Conservation (phyloP, 2,113 vertebrate genomes). For the Poeciliopsis retropinna region DNA sequence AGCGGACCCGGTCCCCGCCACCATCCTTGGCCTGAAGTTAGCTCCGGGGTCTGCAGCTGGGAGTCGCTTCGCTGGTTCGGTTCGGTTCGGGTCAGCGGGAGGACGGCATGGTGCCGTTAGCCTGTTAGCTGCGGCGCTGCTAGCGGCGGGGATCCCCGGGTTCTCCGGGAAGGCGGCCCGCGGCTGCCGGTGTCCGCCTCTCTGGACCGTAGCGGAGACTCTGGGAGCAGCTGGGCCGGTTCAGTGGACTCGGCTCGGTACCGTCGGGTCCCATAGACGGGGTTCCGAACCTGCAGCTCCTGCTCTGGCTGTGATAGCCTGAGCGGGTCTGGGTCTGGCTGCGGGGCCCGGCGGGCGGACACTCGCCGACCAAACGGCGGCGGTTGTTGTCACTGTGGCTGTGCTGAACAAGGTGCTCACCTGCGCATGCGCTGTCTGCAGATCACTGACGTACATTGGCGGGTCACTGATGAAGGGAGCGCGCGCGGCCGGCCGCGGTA, state of each 20-base stretch:
- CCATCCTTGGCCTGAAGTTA: slow-evolving; percentile 61
- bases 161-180: background rate
- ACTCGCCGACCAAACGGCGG: slow-evolving; percentile 6
- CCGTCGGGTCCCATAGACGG: background rate
- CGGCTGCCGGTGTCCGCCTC: background rate
- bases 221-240: background rate
- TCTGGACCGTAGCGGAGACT: background rate
- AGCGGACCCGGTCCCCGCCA: slow-evolving; percentile 41
- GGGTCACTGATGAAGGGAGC: background rate
- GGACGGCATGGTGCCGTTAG: slow-evolving; percentile 15
- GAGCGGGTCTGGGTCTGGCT: background rate
- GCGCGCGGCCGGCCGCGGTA: slow-evolving; percentile 4
- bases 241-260: slow-evolving; percentile 4
- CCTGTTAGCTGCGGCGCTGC: slow-evolving; percentile 2
- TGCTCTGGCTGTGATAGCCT: background rate
- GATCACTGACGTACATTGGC: slow-evolving; percentile 34
- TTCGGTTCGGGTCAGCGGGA: slow-evolving; percentile 22
- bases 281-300: background rate
- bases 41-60: slow-evolving; percentile 35
- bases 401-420: slow-evolving; percentile 7
- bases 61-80: background rate
- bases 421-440: slow-evolving; percentile 38
- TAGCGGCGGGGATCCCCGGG: background rate
- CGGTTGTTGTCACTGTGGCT: slow-evolving; percentile 52
- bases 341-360: slow-evolving; percentile 7